Base-by-base conservation (phyloP, 2,113 vertebrate species). In the Phalacrocorax aristotelis region DNA sequence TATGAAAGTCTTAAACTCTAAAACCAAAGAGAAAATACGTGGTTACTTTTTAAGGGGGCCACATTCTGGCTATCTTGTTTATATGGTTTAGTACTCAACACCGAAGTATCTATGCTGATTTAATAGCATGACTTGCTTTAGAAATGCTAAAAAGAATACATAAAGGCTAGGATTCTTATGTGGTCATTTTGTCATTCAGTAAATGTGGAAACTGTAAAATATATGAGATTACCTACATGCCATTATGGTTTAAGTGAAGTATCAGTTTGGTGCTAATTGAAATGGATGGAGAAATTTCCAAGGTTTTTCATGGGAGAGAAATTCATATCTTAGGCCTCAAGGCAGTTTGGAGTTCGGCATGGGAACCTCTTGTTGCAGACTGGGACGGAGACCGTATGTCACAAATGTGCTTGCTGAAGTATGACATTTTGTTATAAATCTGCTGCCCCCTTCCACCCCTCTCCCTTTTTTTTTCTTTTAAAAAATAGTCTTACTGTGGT, bases 321-420 rank as follows among this genome's bases (percentile, higher is more conserved):
- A 77, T 87, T 68, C 1, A 54, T 18, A 54, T 60, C 12, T 69
- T 57, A 72, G 52, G 58, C 57, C 40, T 89, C 17, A 72, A 82
- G 75, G 1, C 26, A 65, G 7, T 71, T 82, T 48, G 52, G 52
- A 79, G 49, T 69, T 89, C 52, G 89, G 27, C 25, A n/a, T 66
- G 54, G 72, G 38, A 84, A 38, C 34, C 25, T 95, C 44, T 71
- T 69, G 23, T 46, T 79, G 34, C 69, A 72, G 55, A 40, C 20
- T 26, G 6, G 11, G 23, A 64, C 3, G 14, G 51, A 64, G 30
- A 25, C 48, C 0, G 0, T 17, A 30, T 48, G 29, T 44, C 38
- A 32, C 65, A 62, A 82, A 26, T 38, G 8, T 34, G 60, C 20
- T 34, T 79, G 57, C 27, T 68, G 52, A 87, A 84, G 4, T 34